Conservation (phyloP, 2,113 vertebrate species). For the Callorhinus ursinus region DNA sequence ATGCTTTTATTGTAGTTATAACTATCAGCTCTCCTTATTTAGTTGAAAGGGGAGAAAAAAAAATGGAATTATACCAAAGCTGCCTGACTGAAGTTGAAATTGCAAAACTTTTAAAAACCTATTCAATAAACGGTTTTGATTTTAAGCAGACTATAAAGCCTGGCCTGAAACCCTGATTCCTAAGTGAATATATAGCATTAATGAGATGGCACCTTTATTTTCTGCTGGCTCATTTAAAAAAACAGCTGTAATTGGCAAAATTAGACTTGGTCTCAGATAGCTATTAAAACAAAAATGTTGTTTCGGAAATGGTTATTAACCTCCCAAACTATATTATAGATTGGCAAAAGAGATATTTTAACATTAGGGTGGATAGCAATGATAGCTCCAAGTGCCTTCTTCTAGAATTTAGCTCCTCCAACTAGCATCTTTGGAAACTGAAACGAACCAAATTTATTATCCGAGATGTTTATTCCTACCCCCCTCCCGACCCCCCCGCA, state of each 20-base stretch:
- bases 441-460: background rate
- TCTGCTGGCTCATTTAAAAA: background rate
- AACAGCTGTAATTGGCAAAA: constrained; percentile 33
- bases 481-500: background rate
- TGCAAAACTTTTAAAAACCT: background rate
- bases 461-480: background rate
- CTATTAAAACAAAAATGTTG: constrained; percentile 27
- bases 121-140: background rate
- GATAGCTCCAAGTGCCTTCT: background rate
- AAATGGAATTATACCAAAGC: background rate
- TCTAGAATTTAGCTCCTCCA: background rate
- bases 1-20: background rate
- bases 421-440: background rate
- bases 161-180: background rate
- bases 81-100: background rate
- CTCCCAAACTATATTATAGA: background rate
- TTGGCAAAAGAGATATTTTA: background rate
- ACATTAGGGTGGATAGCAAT: background rate
- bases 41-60: background rate
- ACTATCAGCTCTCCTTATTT: background rate
- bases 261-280: background rate
- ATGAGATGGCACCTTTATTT: background rate
- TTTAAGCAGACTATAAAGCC: background rate
- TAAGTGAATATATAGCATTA: background rate
- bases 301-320: constrained; percentile 25